Conservation (phyloP, 2,888 invertebrate genomes). For the Lydus trimaculatus region DNA sequence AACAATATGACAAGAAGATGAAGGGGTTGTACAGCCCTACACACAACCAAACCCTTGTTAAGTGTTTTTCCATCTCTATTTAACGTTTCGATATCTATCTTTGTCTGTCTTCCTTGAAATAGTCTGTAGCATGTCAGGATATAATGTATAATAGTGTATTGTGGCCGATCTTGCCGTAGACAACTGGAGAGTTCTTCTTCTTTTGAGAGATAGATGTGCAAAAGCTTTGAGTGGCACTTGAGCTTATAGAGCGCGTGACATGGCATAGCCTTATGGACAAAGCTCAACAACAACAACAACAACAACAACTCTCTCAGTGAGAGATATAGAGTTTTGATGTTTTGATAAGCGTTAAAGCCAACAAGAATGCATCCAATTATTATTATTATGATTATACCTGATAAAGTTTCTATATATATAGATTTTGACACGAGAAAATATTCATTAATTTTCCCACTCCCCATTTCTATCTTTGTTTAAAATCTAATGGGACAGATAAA, state of each 20-base stretch:
- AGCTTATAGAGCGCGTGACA: slow-evolving; percentile 52
- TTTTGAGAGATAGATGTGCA: slow-evolving; percentile 42
- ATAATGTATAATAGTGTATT: slow-evolving; percentile 45
- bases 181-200: slow-evolving; percentile 47
- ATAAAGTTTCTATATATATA: slow-evolving; percentile 14
- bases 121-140: slow-evolving; percentile 30
- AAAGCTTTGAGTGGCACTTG: slow-evolving; percentile 49
- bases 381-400: too few species aligned
- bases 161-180: slow-evolving; percentile 50
- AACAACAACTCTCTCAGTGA: neutral
- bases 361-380: slow-evolving; percentile 46
- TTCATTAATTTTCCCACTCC: neutral
- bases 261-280: slow-evolving; percentile 51
- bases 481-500: neutral
- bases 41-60: neutral
- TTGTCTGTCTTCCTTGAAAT: neutral
- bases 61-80: neutral
- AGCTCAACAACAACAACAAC: slow-evolving; percentile 47
- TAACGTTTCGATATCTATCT: too few species aligned
- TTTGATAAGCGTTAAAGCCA: slow-evolving; percentile 40
- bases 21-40: neutral
- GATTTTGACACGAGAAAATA: neutral
- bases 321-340: neutral
- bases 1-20: slow-evolving; percentile 5
- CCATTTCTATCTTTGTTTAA: neutral